phyloP scores from a whole-genome alignment of 2,888 invertebrate genomes.

The Cantharis rufa region DNA sequence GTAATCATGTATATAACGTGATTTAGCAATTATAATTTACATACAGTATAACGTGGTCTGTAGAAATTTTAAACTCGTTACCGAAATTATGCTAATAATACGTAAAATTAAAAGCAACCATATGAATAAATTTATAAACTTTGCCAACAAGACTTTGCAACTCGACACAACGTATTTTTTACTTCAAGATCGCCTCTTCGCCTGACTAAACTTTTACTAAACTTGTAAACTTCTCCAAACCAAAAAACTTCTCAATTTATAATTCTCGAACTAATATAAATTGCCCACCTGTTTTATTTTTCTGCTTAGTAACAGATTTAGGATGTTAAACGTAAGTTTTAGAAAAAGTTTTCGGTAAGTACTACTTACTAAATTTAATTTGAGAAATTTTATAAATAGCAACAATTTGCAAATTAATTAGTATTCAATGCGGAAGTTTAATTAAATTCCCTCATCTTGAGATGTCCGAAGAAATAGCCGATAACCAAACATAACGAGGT shows the following conservation, averaged over 20 bases:
- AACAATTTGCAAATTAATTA: background rate
- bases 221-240: conserved; percentile 23
- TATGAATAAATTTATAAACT: background rate
- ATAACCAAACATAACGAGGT: conserved; percentile 34
- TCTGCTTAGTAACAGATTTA: conserved; percentile 16
- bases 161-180: background rate
- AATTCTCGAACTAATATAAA: conserved; percentile 29
- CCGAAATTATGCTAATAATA: background rate
- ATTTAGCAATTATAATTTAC: background rate
- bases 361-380: background rate
- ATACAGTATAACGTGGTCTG: background rate
- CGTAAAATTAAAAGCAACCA: background rate
- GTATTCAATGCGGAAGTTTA: background rate
- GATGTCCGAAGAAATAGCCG: conserved; percentile 16
- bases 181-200: conserved; percentile 12
- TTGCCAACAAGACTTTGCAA: background rate
- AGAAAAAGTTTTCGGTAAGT: background rate
- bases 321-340: background rate
- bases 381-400: background rate
- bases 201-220: conserved; percentile 19
- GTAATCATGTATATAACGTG: background rate
- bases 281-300: conserved; percentile 31
- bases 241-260: conserved; percentile 29
- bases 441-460: conserved; percentile 7
- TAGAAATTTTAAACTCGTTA: background rate